These are phyloP conservation scores for Loxodonta africana DNA, from an alignment of 2,113 vertebrate species.

Conservation along the genomic window DNA sequence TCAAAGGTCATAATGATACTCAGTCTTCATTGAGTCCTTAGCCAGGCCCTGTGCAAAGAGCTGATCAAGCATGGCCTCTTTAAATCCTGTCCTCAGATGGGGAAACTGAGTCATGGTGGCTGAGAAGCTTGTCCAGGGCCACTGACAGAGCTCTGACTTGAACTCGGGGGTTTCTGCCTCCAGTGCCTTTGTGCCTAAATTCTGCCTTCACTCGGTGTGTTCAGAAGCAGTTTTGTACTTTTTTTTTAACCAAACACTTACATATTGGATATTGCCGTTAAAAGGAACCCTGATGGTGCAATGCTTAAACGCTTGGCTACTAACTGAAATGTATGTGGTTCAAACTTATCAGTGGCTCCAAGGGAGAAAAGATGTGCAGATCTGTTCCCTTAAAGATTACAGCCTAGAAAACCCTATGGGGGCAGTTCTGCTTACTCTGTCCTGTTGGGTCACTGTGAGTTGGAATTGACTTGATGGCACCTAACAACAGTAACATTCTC, in stretches of 20 bases:
- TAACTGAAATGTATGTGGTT: neutral
- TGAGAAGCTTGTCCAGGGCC: neutral
- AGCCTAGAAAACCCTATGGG: neutral
- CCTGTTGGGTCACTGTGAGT: neutral
- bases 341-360: neutral
- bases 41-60: neutral
- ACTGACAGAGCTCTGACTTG: neutral
- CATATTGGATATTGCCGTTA: neutral
- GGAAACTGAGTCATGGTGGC: neutral
- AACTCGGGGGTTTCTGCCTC: neutral
- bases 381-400: neutral
- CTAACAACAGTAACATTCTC: neutral
- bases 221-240: neutral
- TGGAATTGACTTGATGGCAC: neutral
- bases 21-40: neutral
- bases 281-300: neutral
- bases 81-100: neutral
- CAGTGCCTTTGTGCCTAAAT: neutral
- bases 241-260: neutral
- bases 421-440: neutral
- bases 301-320: neutral
- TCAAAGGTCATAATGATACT: neutral
- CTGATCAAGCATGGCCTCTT: neutral
- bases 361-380: neutral
- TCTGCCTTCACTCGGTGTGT: neutral